Evolutionary conservation across 2,888 invertebrate genomes (phyloP), one percentile per base, ranked within the genome.

Genomic region (Euclidia mi): DNA sequence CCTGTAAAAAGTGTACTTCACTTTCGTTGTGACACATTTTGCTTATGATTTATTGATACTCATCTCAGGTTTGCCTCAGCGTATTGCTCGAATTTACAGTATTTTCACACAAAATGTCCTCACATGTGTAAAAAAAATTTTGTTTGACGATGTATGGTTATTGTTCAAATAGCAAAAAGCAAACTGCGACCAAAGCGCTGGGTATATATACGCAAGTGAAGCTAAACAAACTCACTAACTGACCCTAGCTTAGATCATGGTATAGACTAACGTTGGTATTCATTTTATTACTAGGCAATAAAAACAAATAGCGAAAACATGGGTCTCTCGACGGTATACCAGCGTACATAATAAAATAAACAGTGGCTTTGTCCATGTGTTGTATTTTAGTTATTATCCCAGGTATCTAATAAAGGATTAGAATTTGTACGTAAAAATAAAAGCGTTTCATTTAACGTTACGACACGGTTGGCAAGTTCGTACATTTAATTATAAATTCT

Each of bases 401-500:
- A 59, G 49, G 50, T 68, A 28, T 57, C 38, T 49, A 25, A 25
- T 3, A 0, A 6, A 25, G 0, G 7, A 3, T 25, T 6, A 25
- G 2, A 1, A 1, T 20, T 25, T 25, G 4, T 25, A 25, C 1
- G 3, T 25, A 7, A 2, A 20, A 25, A 25, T 25, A 2, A n/a
- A n/a, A 25, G 1, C 0, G 3, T 25, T 25, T 35, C 12, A 43
- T 40, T 45, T 35, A 41, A 47, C 59, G 53, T 55, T 65, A 55
- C 10, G 49, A 51, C 55, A 48, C 44, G 15, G 49, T 12, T 51
- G 35, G 43, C 37, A 37, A 57, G 49, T 57, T 61, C 53, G 60
- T 55, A 50, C 56, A 57, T 68, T 65, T 65, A 60, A 68, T 68
- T 68, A 68, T 65, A 65, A 68, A 68, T 65, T 69, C 65, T 52